Evolutionary conservation across 2,797 vertebrate species (phyloP).

Genomic region (Pygocentrus nattereri): DNA sequence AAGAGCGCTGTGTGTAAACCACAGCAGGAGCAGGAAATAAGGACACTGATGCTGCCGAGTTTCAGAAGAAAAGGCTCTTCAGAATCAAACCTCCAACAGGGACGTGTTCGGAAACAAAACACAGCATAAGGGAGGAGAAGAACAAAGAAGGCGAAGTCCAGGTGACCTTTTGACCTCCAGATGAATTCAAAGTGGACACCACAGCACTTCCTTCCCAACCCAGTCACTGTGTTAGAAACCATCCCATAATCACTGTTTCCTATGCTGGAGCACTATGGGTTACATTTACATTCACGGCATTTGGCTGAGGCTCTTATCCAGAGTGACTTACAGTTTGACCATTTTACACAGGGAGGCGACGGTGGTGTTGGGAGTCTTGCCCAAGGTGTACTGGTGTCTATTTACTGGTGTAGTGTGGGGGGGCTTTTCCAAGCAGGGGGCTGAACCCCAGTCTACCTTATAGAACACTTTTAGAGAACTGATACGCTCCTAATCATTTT

Average conservation of each 20-base stretch:
- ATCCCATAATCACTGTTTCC: neutral
- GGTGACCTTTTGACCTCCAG: conserved; percentile 10
- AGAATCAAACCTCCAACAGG: conserved; percentile 26
- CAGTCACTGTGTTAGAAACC: neutral
- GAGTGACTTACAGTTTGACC: too few species aligned
- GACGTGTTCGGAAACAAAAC: conserved; percentile 16
- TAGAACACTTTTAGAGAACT: too few species aligned
- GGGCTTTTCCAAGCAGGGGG: too few species aligned
- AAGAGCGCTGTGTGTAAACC: conserved; percentile 55
- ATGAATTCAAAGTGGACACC: conserved; percentile 14
- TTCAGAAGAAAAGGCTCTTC: conserved; percentile 34
- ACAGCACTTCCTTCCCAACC: neutral
- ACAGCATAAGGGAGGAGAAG: neutral
- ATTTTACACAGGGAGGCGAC: too few species aligned
- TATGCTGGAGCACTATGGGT: neutral
- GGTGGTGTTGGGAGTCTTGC: too few species aligned
- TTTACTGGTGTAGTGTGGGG: too few species aligned
- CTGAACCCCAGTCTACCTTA: too few species aligned
- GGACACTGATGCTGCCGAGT: conserved; percentile 4
- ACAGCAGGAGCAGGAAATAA: conserved; percentile 42
- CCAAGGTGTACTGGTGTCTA: too few species aligned
- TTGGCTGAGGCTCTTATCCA: too few species aligned
- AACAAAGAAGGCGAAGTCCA: conserved; percentile 16
- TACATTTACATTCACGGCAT: too few species aligned
- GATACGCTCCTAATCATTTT: too few species aligned